Percentiles rank a stretch among this genome's conserved stretches.
Evolutionary conservation across 2,113 vertebrate species (phyloP).

Genomic region (Cynocephalus volans): DNA sequence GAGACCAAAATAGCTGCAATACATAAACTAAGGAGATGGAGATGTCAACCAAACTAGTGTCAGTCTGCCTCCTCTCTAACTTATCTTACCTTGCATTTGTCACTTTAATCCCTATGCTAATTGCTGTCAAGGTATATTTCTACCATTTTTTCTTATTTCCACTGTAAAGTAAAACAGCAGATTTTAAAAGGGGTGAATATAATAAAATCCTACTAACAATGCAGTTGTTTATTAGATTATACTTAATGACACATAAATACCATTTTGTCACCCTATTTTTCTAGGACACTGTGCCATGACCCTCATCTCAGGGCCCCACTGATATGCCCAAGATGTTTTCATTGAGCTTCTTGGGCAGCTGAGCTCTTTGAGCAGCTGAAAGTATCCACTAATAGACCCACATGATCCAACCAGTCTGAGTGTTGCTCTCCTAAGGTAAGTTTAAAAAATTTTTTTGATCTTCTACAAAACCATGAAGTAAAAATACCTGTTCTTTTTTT

Average conservation of each 20-base stretch:
- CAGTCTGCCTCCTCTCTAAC: not conserved
- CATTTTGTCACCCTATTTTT: not conserved
- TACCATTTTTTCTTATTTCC: not conserved
- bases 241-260: not conserved
- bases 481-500: not conserved
- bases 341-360: too few relatives aligned
- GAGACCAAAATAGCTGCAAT: not conserved
- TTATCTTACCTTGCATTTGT: not conserved
- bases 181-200: not conserved
- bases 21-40: not conserved
- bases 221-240: not conserved
- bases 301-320: not conserved
- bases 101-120: not conserved
- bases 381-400: not conserved
- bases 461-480: constrained; percentile 41
- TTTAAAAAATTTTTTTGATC: not conserved
- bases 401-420: not conserved
- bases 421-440: not conserved
- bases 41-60: not conserved
- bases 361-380: not conserved
- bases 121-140: not conserved
- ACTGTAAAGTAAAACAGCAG: not conserved
- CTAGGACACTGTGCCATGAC: fast-evolving
- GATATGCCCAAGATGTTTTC: not conserved
- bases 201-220: not conserved